Base-by-base conservation (phyloP, 2,113 vertebrate genomes). In the Rousettus leschenaultii region DNA sequence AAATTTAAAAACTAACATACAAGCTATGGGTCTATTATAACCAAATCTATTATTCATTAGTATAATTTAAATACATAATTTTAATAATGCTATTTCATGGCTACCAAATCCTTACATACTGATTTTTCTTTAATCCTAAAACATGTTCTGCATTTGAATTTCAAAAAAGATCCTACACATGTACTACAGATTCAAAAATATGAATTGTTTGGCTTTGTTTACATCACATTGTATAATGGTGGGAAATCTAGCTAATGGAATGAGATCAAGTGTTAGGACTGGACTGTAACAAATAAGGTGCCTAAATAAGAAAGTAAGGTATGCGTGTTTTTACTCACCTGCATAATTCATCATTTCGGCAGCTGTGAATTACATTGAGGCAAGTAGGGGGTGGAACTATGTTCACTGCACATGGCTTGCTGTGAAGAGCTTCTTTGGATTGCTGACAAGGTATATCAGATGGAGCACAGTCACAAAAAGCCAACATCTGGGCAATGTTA, bases 401-500 rank as follows among this genome's bases (percentile, higher is more conserved):
- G 30, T 91, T 82, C 91, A 88, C 93, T 48, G 97, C 98, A 98
- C 99, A 99, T 11, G 98, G 96, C n/a, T 98, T 98, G 80, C 99
- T 99, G 66, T 99, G 99, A 59, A 99, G 98, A 51, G 97, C 94
- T 16, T 96, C 97, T 97, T 97, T 98, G 96, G 99, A 98, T 51
- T 98, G 97, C 77, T 98, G 96, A 89, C 99, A 99, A 77, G 97
- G 97, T 55, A 98, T 98, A 96, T 99, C 99, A 16, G 96, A 97
- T 30, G 95, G 97, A 66, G 96, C 84, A 48, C 99, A 99, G 61
- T 99, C 97, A 91, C 99, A 99, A 97, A 99, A 99, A 71, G 97
- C 98, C 98, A 99, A 96, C 98, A 98, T 99, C 95, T 99, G 98
- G 70, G 99, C 99, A 83, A 99, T 92, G 51, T 98, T 98, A 55